phyloP scores from a whole-genome alignment of 2,797 vertebrate species.

The Simalia tracyae region DNA sequence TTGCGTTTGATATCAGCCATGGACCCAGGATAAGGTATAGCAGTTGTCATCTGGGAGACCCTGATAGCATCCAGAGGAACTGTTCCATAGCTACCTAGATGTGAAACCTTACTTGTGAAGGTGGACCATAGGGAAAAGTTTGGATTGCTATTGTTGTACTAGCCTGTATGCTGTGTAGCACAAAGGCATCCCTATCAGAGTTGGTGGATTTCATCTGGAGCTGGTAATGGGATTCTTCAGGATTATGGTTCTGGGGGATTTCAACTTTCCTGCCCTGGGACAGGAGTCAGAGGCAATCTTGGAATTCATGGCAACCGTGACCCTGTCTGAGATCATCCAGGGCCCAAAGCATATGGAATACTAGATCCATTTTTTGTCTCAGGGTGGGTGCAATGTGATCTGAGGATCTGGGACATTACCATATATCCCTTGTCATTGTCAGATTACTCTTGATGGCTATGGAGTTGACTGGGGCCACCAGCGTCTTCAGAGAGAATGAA shows the following conservation, averaged over 20 bases:
- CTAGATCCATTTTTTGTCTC: not conserved
- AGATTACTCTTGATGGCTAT: not conserved
- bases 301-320: not conserved
- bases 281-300: not conserved
- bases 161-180: too few relatives aligned
- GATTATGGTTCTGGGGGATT: not conserved
- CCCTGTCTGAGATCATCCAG: not conserved
- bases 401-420: not conserved
- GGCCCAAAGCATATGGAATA: not conserved
- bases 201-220: not conserved
- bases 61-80: too few relatives aligned
- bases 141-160: too few relatives aligned
- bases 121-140: too few relatives aligned
- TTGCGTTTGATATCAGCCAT: not conserved
- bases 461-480: not conserved
- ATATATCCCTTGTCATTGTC: not conserved
- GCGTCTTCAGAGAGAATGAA: not conserved
- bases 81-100: too few relatives aligned
- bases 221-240: not conserved
- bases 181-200: too few relatives aligned
- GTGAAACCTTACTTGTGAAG: too few relatives aligned
- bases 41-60: too few relatives aligned
- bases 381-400: not conserved
- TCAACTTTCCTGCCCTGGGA: not conserved
- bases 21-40: not conserved